A percentile compares a stretch with the other conserved stretches of the same genome.
Evolutionary conservation across 2,888 invertebrate genomes (phyloP).

Genomic region (Muschampia plurimacula): DNA sequence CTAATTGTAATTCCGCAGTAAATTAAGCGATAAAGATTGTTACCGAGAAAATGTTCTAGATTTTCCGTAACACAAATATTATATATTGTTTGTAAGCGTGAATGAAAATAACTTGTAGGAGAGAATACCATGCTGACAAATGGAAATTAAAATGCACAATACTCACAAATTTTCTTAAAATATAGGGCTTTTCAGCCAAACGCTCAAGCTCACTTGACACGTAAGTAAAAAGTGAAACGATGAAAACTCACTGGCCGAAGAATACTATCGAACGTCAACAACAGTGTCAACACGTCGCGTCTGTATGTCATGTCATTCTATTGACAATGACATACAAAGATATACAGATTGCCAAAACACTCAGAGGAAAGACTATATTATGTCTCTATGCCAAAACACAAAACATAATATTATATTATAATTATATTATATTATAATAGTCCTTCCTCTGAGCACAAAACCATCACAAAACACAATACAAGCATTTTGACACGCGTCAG

Average conservation of each 20-base stretch:
- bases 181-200: constrained; percentile 73
- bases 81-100: constrained; percentile 21
- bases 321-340: neutral
- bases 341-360: no score
- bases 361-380: no score
- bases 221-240: constrained; percentile 79
- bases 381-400: no score
- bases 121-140: neutral
- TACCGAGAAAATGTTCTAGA: constrained; percentile 44
- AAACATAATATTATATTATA: no score
- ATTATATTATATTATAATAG: no score
- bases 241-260: constrained; percentile 34
- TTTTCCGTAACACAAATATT: constrained; percentile 47
- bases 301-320: constrained; percentile 43
- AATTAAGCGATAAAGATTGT: constrained; percentile 39
- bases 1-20: constrained; percentile 35
- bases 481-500: neutral
- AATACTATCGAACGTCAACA: constrained; percentile 35
- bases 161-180: constrained; percentile 81
- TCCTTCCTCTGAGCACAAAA: no score
- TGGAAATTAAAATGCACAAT: constrained; percentile 43
- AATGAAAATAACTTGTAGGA: constrained; percentile 17
- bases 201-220: constrained; percentile 79
- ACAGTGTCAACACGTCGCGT: constrained; percentile 50
- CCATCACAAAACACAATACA: neutral